Base-by-base conservation (phyloP, 2,113 vertebrate genomes). In the Gobiocypris rarus region DNA sequence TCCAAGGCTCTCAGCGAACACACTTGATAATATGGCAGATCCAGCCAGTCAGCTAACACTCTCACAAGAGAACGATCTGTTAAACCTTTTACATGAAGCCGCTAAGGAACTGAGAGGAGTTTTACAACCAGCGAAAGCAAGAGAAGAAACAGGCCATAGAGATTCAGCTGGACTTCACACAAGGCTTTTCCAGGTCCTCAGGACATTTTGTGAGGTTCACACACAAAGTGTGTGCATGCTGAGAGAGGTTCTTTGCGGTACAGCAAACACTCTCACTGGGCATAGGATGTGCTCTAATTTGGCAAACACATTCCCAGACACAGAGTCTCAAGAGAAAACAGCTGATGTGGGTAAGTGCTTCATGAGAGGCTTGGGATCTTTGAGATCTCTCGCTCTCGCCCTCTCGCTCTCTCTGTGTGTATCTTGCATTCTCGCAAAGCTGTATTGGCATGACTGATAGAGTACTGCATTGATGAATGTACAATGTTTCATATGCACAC, bases 151-250 rank as follows among this genome's bases (percentile, higher is more conserved):
- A 28, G 56, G 34, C 19, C 45, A 38, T 71, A 67, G 48, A 81
- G 73, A 65, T 81, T 84, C 73, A 73, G 56, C 61, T 26, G 56
- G 24, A 82, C 28, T 70, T 45, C 65, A 81, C 58, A 19, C 67
- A 65, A 84, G 48, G 22, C 75, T 86, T 50, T 69, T 88, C 10
- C 58, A 58, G 58, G 54, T 86, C 26, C 59, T 88, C 38, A 74
- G 28, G 63, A 74, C 26, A 4, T 86, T 79, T 65, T 48, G 78
- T 34, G 54, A 38, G 24, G 15, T 77, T 67, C 63, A 88, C 34
- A 82, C 31, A 2, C 31, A 84, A 7, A 86, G 82, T 70, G 24
- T 81, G 13, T 78, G 43, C 1, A 65, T 10, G 52, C 43, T 85
- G 82, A 84, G 77, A 82, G 71, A 84, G 56, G 65, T 54, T 48